Conservation (phyloP, 2,113 vertebrate species). For the Melanotaenia duboulayi region DNA sequence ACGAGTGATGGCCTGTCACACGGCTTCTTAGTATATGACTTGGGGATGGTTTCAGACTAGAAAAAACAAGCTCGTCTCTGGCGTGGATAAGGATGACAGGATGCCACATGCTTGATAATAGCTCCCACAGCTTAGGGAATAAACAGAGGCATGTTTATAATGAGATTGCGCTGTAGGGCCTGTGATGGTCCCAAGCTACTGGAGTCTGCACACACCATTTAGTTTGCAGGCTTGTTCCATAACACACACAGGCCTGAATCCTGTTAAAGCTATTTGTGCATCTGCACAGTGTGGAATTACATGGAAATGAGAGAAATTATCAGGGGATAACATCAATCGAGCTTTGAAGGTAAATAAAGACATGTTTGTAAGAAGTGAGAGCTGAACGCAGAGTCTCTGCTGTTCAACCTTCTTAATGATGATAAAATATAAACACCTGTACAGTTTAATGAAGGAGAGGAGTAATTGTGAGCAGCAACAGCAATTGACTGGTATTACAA, state of each 20-base stretch:
- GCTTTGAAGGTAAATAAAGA: slow-evolving; percentile 57
- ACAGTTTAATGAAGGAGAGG: slow-evolving; percentile 5
- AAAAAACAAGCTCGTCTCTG: slow-evolving; percentile 65
- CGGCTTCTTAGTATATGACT: slow-evolving; percentile 57
- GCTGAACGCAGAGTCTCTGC: background rate
- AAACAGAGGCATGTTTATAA: slow-evolving; percentile 69
- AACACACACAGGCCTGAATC: slow-evolving; percentile 40
- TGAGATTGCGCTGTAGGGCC: slow-evolving; percentile 69
- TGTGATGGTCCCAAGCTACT: slow-evolving; percentile 51
- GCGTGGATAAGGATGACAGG: slow-evolving; percentile 66
- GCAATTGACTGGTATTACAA: background rate
- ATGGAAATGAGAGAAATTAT: slow-evolving; percentile 7
- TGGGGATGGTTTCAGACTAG: slow-evolving; percentile 47
- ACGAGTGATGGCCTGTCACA: slow-evolving; percentile 80
- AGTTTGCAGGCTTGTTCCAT: slow-evolving; percentile 40
- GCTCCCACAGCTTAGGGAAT: slow-evolving; percentile 66
- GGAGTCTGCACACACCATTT: slow-evolving; percentile 57
- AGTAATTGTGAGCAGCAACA: background rate
- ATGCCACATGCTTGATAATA: slow-evolving; percentile 73
- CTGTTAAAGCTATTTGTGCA: slow-evolving; percentile 65
- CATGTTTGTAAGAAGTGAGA: slow-evolving; percentile 3
- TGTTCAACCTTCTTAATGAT: background rate
- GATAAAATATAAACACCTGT: background rate
- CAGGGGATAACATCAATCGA: slow-evolving; percentile 44
- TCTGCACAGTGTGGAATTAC: slow-evolving; percentile 36